Percentiles rank a stretch among this genome's conserved stretches.
Conservation (phyloP, 2,888 invertebrate genomes). For the Onchidella celtica region DNA sequence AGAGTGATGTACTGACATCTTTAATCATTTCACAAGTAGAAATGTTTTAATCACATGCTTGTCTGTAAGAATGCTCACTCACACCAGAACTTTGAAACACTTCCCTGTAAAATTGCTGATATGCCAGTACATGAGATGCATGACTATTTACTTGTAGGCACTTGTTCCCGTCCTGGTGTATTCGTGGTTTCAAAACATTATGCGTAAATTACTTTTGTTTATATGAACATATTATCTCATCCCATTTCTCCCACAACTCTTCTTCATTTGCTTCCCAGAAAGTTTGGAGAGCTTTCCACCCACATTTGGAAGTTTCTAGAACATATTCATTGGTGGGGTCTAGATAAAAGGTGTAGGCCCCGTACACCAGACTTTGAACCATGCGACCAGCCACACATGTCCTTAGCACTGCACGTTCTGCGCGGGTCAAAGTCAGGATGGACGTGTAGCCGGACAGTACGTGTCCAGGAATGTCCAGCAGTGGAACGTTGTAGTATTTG, state of each 20-base stretch:
- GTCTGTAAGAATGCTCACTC: no score
- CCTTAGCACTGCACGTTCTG: conserved; percentile 86
- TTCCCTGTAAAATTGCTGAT: no score
- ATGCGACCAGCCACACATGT: conserved; percentile 89
- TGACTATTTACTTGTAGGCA: no score
- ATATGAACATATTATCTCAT: conserved; percentile 27
- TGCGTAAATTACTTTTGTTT: no score
- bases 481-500: conserved; percentile 82
- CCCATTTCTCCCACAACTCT: conserved; percentile 45
- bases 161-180: no score
- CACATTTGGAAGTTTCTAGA: conserved; percentile 82
- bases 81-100: no score
- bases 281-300: conserved; percentile 70
- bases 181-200: no score
- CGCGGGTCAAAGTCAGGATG: conserved; percentile 81
- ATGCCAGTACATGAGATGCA: no score
- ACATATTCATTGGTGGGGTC: conserved; percentile 91
- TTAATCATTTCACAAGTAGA: no score
- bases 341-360: conserved; percentile 87
- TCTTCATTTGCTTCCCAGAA: conserved; percentile 66
- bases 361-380: conserved; percentile 91
- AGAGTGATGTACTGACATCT: no score
- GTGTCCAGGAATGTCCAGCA: conserved; percentile 79
- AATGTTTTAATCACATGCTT: no score
- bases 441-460: conserved; percentile 89